phyloP scores from a whole-genome alignment of 1,140 invertebrate genomes.

The Drosophila athabasca region DNA sequence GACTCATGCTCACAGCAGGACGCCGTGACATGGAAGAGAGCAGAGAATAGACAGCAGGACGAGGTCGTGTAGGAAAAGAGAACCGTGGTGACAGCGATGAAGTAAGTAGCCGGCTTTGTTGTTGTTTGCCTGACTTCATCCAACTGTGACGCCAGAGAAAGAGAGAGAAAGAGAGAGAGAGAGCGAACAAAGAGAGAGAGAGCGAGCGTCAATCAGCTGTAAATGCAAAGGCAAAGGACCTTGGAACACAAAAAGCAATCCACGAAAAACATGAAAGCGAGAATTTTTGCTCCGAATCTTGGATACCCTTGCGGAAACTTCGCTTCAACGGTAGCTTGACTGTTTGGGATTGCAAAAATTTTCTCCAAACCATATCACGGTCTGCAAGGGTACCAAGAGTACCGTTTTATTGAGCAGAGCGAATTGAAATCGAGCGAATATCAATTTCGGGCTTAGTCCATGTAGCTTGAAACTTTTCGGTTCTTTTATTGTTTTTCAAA shows the following conservation, averaged over 20 bases:
- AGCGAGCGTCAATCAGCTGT: constrained; percentile 34
- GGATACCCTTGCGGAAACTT: too few relatives aligned
- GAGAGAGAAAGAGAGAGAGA: constrained; percentile 3
- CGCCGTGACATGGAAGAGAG: background rate
- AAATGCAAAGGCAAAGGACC: constrained; percentile 4
- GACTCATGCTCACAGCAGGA: constrained; percentile 64
- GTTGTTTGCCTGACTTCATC: constrained; percentile 5
- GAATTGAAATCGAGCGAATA: constrained; percentile 19
- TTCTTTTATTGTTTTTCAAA: constrained; percentile 17
- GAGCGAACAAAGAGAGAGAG: background rate
- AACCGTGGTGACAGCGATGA: background rate
- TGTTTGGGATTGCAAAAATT: constrained; percentile 13
- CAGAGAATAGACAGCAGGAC: constrained; percentile 1
- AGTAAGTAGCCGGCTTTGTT: constrained; percentile 33
- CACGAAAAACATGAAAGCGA: too few relatives aligned
- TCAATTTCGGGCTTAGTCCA: too few relatives aligned
- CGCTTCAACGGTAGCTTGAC: too few relatives aligned
- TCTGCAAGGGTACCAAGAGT: background rate
- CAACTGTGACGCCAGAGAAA: background rate
- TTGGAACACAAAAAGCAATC: too few relatives aligned
- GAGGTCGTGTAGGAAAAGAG: background rate
- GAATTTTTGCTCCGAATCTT: too few relatives aligned
- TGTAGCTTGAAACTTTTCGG: constrained; percentile 17
- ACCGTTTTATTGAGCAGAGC: constrained; percentile 7
- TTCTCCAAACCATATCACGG: too few relatives aligned